Base-by-base conservation (phyloP, 2,888 invertebrate species). In the Brachypalpus laphriformis region DNA sequence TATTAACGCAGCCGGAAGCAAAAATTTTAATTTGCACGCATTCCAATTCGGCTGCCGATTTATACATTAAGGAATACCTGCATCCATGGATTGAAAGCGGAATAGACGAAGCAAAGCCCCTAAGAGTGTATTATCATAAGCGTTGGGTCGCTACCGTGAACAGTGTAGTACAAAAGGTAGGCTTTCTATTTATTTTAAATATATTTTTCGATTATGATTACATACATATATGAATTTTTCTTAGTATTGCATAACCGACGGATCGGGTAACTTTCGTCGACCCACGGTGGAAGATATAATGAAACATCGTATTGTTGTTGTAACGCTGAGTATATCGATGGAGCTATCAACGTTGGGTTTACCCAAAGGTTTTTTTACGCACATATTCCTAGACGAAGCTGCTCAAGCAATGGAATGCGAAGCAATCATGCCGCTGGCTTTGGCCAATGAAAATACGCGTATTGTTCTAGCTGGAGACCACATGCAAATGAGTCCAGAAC, bases 391-490 rank as follows among this genome's bases (percentile, higher is more conserved):
- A 61, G 97, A 97, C 90, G 97, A 97, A 92, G 97, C 97, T 0
- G 97, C 97, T 0, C 97, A 97, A 90, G 96, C 96, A 0, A 94
- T 97, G 93, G 97, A 97, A 91, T 96, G 96, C 91, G 97, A 97
- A 91, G 96, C 96, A 0, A 94, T 97, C 11, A 96, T 96, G 92
- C 96, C 97, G 0, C 90, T 97, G 70, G 95, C 96, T 0, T 90
- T 97, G 75, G 96, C 96, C 2, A 95, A 94, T 82, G 93, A 94
- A 63, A 93, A 93, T 9, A 97, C 97, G 0, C 93, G 96, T 49
- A 94, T 97, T 74, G 96, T 97, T 0, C 91, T 97, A 49, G 97
- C 97, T 57, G 97, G 97, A 61, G 97, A 97, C 92, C 96, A 97
- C 89, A 96, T 96, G 96, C 95, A 96, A 93, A 93, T 97, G 90